Evolutionary conservation across 2,888 invertebrate species (phyloP), one percentile per base, ranked within the genome.

Genomic region (Dusona sp.): DNA sequence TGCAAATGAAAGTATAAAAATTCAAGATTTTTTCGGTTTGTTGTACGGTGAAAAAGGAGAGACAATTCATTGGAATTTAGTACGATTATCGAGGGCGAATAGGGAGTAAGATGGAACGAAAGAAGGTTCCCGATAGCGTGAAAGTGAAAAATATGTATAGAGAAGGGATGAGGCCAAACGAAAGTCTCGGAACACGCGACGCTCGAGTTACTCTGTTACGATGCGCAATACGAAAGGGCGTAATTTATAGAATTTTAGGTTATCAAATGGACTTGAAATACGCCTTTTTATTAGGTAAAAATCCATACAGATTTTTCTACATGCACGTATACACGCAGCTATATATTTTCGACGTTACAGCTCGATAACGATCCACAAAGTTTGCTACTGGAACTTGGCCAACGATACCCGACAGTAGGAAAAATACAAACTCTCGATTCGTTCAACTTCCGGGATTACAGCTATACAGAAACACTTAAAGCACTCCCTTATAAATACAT

Each of bases 341-440:
- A 65, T 64, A 74, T 25, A 65, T 70, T 72, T 72, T 65, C 68
- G 45, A 84, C 82, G 78, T 82, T 61, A 48, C 70, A 77, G 65
- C 65, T 83, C 79, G 86, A 86, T 86, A 83, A 86, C 78, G 80
- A 83, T 80, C 77, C 73, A 65, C 79, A 42, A 61, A 72, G 80
- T 86, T 83, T 68, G 65, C 83, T 80, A 42, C 79, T 86, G 86
- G 86, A 86, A 80, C 67, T 83, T 83, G 61, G 83, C 86, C 86
- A 86, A 83, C 77, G 83, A 83, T 72, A 54, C 77, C 73, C 68
- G 51, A 75, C 8, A 38, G 72, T 22, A 61, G 48, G 70, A 67
- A 77, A 85, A 73, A 78, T 81, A 83, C 51, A 80, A 42, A 83
- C 64, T 74, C 73, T 68, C 80, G 80, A 77, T 78, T 86, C 73